These are phyloP conservation scores for Epinephelus malabaricus DNA, from an alignment of 2,797 vertebrate genomes.

Conservation along the genomic window DNA sequence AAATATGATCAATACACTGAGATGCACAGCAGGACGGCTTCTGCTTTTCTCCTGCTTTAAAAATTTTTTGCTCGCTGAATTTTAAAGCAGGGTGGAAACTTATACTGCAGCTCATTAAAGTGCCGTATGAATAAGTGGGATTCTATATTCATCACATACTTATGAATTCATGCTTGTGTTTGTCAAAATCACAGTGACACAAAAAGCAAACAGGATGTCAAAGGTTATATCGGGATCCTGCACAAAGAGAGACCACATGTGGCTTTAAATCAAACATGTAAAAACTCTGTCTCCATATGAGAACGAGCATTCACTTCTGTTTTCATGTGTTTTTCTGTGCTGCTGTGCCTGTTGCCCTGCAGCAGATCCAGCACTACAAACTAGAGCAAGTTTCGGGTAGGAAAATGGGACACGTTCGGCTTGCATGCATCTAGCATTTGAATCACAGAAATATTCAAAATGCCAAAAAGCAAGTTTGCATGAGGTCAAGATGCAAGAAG, in stretches of 20 bases:
- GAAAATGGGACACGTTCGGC: background rate
- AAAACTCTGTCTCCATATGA: background rate
- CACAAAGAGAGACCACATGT: constrained; percentile 22
- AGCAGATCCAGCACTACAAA: constrained; percentile 3
- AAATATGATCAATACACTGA: constrained; percentile 30
- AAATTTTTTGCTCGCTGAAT: constrained; percentile 6
- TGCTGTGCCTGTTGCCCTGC: constrained; percentile 16
- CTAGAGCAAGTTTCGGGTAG: background rate
- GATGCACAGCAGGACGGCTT: constrained; percentile 17
- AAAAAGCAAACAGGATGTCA: constrained; percentile 38
- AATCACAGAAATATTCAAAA: constrained; percentile 1
- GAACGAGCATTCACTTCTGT: constrained; percentile 6
- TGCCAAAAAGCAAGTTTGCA: background rate
- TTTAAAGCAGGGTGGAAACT: background rate
- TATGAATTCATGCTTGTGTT: constrained; percentile 1
- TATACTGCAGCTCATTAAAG: constrained; percentile 7
- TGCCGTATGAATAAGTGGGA: background rate
- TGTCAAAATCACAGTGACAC: constrained; percentile 27
- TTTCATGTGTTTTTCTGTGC: background rate
- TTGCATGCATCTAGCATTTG: background rate
- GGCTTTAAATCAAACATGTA: constrained; percentile 29
- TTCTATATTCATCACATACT: background rate
- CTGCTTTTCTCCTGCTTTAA: constrained; percentile 21
- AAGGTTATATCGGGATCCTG: constrained; percentile 17
- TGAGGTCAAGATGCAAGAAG: constrained; percentile 1